Evolutionary conservation across 2,113 vertebrate genomes (phyloP).

Genomic region (Paraplagusia blochii): DNA sequence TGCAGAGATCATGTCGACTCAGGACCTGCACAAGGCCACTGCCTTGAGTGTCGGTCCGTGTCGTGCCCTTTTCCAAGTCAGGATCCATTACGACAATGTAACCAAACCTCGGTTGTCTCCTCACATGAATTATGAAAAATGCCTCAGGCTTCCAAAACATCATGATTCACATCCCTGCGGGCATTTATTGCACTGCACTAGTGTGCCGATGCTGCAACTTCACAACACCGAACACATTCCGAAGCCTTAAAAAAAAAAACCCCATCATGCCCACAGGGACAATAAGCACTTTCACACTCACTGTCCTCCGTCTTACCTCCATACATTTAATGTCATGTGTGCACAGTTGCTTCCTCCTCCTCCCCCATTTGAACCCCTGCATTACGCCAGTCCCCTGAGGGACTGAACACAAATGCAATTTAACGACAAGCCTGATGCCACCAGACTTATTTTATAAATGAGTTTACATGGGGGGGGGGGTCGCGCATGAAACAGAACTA

Average conservation of each 20-base stretch:
- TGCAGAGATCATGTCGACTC: conserved; percentile 7
- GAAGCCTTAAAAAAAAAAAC: conserved; percentile 5
- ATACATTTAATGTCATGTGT: conserved; percentile 48
- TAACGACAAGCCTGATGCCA: conserved; percentile 16
- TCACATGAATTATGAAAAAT: conserved; percentile 23
- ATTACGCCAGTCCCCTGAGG: conserved; percentile 13
- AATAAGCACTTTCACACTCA: conserved; percentile 32
- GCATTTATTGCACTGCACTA: conserved; percentile 27
- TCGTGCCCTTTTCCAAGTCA: conserved; percentile 1
- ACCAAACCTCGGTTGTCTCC: conserved; percentile 34
- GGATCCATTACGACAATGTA: background rate
- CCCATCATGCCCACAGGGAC: conserved; percentile 31
- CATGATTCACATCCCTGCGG: conserved; percentile 21
- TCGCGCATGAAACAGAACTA: background rate
- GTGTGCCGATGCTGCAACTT: conserved; percentile 9
- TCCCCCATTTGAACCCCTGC: conserved; percentile 39
- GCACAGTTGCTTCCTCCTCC: conserved; percentile 38
- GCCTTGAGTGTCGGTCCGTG: conserved; percentile 10
- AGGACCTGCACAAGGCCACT: conserved; percentile 7
- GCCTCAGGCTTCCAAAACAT: conserved; percentile 34
- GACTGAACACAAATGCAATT: conserved; percentile 9
- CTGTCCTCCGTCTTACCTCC: conserved; percentile 37
- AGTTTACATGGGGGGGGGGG: conserved; percentile 13
- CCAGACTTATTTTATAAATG: background rate
- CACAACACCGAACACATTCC: conserved; percentile 8